A percentile compares a stretch with the other conserved stretches of the same genome.
Conservation (phyloP, 2,113 vertebrate genomes). For the Asarcornis scutulata region DNA sequence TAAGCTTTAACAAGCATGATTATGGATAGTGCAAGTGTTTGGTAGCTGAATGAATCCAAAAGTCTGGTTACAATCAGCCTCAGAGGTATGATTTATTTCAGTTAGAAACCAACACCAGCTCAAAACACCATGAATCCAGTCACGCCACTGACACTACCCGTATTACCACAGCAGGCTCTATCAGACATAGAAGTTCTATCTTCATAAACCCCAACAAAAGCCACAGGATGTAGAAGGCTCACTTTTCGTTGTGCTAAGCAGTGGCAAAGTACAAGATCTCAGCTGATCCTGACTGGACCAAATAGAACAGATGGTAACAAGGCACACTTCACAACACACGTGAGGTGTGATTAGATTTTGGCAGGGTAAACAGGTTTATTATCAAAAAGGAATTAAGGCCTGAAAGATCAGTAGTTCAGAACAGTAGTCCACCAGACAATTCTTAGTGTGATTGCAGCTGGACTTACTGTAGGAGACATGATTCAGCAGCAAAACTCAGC, state of each 20-base stretch:
- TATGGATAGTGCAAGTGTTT: fast-evolving
- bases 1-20: background rate
- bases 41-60: background rate
- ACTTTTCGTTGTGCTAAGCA: background rate
- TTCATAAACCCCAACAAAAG: background rate
- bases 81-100: conserved; percentile 1
- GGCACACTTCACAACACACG: background rate
- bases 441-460: background rate
- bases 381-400: background rate
- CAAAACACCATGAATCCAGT: background rate
- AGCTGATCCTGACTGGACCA: background rate
- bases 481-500: background rate
- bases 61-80: background rate
- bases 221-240: background rate
- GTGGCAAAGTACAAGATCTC: background rate
- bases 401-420: background rate
- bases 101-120: background rate
- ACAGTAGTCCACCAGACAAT: background rate
- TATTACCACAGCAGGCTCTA: background rate
- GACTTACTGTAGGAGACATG: background rate
- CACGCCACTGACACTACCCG: background rate
- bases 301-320: background rate
- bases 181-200: background rate
- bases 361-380: background rate
- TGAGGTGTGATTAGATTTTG: background rate